Base-by-base conservation (phyloP, 2,797 vertebrate species). In the Philypnodon macrostomus region DNA sequence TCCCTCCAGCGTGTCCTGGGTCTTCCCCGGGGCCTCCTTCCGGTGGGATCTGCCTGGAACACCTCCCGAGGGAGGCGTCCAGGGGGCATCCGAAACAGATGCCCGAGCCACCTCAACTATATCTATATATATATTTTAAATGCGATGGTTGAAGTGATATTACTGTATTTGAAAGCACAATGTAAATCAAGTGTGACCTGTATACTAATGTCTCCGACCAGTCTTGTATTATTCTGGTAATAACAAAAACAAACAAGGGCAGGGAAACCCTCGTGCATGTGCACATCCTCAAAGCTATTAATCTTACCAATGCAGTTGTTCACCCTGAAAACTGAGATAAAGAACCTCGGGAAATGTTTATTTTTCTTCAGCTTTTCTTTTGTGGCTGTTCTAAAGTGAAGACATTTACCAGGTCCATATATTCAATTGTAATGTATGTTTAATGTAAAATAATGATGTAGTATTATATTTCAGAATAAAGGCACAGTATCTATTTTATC, bases 321-420 rank as follows among this genome's bases (percentile, higher is more conserved):
- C 83, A 83, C 81, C 84, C 82, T 87, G 87, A 89, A 88, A 85
- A 85, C 77, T 75, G 65, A 87, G 84, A 89, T 89, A 88, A 88
- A 84, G 83, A 87, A 79, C 77, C 76, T 48, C 77, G 82, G 85
- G 83, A 89, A 84, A 85, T 86, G 84, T 89, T 87, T 77, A 88
- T 86, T 89, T 87, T 87, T 77, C 78, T 81, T 34, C 49, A 68
- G 67, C 77, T 76, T 58, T 40, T 77, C 70, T 75, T 85, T 76
- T 83, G 68, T 64, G 69, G 47, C 39, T 15, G 23, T 53, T 69
- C 39, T 19, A 55, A 70, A 71, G 67, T 61, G 53, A 62, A 67
- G 53, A 54, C 46, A 58, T 39, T 27, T 31, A 45, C n/a, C n/a
- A n/a, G n/a, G n/a, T n/a, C n/a, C n/a, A 19, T 37, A 21, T 12